A percentile compares a stretch with the other conserved stretches of the same genome.
phyloP scores from a whole-genome alignment of 2,113 vertebrate genomes.

The pig (Sus scrofa) region DNA sequence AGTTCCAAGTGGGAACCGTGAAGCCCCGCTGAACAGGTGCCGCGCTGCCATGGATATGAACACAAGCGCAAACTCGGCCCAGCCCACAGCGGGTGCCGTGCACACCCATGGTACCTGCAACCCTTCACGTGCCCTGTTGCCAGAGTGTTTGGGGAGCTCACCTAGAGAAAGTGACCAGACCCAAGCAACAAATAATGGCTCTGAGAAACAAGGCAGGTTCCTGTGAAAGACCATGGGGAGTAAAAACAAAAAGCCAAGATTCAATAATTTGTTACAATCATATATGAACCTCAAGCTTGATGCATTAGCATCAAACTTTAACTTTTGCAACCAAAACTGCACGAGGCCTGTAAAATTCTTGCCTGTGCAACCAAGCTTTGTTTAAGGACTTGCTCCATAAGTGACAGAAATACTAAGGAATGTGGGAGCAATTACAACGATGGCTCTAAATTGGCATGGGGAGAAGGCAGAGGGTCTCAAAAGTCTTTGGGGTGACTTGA shows the following conservation, averaged over 20 bases:
- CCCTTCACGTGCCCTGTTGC: neutral
- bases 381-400: neutral
- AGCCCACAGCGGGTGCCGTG: neutral
- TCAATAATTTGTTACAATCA: neutral
- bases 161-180: neutral
- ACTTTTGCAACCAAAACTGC: neutral
- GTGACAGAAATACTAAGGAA: neutral
- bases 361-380: neutral
- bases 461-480: too few species aligned
- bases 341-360: neutral
- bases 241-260: neutral
- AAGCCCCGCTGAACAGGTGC: neutral
- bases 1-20: neutral
- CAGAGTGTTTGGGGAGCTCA: neutral
- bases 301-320: neutral
- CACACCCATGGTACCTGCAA: neutral
- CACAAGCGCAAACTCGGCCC: neutral
- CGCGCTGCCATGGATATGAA: neutral
- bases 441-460: neutral
- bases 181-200: neutral
- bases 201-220: neutral
- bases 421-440: neutral
- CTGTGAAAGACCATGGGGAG: neutral
- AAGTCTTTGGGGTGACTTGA: neutral
- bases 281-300: neutral